Conservation (phyloP, 2,113 vertebrate species). For the Lepidothrix coronata region DNA sequence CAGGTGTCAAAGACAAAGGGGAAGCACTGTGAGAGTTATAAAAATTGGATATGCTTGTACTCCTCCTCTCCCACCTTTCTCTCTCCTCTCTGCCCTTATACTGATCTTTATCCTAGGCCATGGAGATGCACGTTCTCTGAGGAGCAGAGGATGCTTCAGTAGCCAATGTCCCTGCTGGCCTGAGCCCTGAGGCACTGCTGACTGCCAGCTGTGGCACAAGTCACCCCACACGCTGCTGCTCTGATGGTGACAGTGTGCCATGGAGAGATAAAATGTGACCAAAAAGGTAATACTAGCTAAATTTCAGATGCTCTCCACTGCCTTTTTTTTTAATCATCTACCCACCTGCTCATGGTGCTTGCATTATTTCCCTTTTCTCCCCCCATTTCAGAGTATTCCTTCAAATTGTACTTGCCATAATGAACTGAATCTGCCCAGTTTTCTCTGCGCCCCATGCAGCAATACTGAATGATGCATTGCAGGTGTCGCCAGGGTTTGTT, state of each 20-base stretch:
- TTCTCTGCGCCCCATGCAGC: background rate
- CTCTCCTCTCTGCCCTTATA: background rate
- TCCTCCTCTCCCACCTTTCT: background rate
- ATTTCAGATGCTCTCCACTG: background rate
- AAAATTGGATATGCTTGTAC: background rate
- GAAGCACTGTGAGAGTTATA: background rate
- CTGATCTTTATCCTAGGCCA: accelerated
- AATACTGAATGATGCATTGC: background rate
- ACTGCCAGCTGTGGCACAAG: background rate
- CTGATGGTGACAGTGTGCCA: accelerated
- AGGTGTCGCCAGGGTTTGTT: background rate
- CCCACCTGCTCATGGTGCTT: background rate
- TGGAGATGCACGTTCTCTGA: background rate
- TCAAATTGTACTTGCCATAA: background rate
- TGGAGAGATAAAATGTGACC: background rate
- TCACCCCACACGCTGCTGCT: background rate
- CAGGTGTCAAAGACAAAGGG: background rate
- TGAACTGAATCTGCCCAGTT: background rate
- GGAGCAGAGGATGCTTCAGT: background rate
- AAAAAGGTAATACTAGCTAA: background rate
- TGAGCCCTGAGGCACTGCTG: accelerated
- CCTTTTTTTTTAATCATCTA: background rate
- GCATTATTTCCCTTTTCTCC: background rate
- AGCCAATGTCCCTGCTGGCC: background rate
- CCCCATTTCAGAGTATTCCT: background rate